A percentile compares a stretch with the other conserved stretches of the same genome.
phyloP scores from a whole-genome alignment of 2,113 vertebrate genomes.

The Dolichallabes microphthalmus region DNA sequence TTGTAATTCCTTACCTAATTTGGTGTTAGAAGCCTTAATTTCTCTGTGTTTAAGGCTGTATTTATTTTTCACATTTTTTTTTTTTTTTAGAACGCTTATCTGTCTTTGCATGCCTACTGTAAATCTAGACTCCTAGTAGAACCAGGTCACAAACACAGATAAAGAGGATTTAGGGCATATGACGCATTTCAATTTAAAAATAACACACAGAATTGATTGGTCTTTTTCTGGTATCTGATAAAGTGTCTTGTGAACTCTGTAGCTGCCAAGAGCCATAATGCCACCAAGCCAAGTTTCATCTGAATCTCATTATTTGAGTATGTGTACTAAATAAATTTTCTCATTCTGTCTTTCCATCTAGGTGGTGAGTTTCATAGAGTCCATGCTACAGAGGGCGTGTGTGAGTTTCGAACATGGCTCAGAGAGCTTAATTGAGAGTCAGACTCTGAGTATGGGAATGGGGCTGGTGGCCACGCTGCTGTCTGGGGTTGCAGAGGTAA shows the following conservation, averaged over 20 bases:
- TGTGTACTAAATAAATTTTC: not conserved
- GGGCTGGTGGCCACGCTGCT: constrained; percentile 86
- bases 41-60: not conserved
- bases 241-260: not conserved
- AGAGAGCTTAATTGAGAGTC: constrained; percentile 71
- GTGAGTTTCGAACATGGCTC: constrained; percentile 59
- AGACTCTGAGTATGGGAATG: constrained; percentile 90
- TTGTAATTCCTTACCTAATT: not conserved
- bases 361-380: constrained; percentile 84
- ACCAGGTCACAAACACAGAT: too few relatives aligned
- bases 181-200: constrained; percentile 25
- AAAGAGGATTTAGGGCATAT: constrained; percentile 29
- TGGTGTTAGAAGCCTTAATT: not conserved
- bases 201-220: constrained; percentile 5
- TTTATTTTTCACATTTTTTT: too few relatives aligned
- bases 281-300: not conserved
- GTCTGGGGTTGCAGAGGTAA: constrained; percentile 82
- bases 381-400: constrained; percentile 81
- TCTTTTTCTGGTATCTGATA: not conserved
- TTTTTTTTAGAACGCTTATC: not conserved
- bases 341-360: constrained; percentile 52
- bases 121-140: too few relatives aligned
- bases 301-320: not conserved
- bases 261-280: not conserved
- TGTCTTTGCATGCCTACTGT: not conserved